Conservation (phyloP, 2,113 vertebrate genomes). For the Archilochus colubris region DNA sequence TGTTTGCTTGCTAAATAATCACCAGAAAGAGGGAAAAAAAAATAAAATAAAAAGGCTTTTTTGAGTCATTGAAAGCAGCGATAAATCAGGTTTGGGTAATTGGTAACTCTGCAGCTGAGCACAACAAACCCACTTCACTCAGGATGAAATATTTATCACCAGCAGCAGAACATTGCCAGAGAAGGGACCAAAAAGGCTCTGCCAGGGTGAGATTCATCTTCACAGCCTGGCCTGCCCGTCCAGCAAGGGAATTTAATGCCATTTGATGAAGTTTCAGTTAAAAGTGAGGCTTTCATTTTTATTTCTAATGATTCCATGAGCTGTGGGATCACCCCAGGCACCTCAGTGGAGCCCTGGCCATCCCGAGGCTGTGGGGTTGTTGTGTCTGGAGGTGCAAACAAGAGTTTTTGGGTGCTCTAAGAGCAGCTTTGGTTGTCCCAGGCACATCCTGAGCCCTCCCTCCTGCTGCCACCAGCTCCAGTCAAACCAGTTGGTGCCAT, state of each 20-base stretch:
- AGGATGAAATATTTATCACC: constrained; percentile 28
- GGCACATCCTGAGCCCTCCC: not conserved
- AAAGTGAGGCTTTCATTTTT: not conserved
- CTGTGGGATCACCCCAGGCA: not conserved
- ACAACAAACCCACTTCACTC: not conserved
- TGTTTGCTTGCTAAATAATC: not conserved
- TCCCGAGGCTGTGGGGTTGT: rapidly evolving
- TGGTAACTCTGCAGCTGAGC: constrained; percentile 15
- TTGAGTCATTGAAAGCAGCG: constrained; percentile 6
- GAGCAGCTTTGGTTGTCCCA: not conserved
- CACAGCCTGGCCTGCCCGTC: not conserved
- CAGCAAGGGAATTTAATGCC: not conserved
- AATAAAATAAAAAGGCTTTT: not conserved
- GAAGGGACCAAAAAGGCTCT: constrained; percentile 3
- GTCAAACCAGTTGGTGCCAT: not conserved
- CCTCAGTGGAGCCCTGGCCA: not conserved
- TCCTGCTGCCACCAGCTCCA: rapidly evolving
- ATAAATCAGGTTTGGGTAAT: not conserved
- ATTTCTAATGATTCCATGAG: not conserved
- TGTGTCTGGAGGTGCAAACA: not conserved
- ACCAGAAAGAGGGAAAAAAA: not conserved
- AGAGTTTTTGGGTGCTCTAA: not conserved
- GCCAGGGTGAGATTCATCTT: not conserved
- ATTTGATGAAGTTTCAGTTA: not conserved
- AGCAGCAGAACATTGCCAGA: not conserved